phyloP scores from a whole-genome alignment of 2,888 invertebrate species.

The Heliconius hortense region DNA sequence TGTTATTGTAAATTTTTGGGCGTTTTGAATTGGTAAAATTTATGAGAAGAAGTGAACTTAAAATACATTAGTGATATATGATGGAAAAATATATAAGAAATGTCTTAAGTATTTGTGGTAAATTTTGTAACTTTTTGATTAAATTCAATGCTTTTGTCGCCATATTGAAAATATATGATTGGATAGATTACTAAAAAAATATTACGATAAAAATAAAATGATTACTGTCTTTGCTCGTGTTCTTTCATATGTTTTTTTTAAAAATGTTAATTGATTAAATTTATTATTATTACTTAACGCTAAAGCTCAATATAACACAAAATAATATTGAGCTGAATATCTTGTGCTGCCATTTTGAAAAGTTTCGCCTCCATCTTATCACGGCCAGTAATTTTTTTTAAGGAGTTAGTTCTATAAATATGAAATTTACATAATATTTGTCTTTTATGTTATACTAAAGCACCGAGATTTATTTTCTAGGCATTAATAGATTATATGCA shows the following conservation, averaged over 20 bases:
- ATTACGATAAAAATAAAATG: no score
- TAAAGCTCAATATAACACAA: no score
- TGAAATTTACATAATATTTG: neutral
- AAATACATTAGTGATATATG: neutral
- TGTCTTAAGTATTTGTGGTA: neutral
- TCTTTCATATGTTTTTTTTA: neutral
- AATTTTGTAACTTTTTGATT: neutral
- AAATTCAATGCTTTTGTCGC: neutral
- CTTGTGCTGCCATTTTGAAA: conserved; percentile 8
- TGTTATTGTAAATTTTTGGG: no score
- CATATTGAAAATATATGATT: neutral
- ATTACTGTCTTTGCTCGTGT: neutral
- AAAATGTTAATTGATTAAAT: neutral
- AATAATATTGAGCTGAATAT: neutral
- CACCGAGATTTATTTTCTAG: neutral
- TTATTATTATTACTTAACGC: no score
- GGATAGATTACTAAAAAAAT: neutral
- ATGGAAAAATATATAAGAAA: neutral
- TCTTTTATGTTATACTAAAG: neutral
- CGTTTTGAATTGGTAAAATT: neutral
- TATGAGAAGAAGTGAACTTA: neutral
- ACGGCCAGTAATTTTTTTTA: neutral
- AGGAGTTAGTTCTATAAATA: neutral
- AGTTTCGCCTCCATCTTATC: neutral
- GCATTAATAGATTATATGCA: neutral